Evolutionary conservation across 2,113 vertebrate species (phyloP), one percentile per base, ranked within the genome.

Genomic region (Odontesthes bonariensis): DNA sequence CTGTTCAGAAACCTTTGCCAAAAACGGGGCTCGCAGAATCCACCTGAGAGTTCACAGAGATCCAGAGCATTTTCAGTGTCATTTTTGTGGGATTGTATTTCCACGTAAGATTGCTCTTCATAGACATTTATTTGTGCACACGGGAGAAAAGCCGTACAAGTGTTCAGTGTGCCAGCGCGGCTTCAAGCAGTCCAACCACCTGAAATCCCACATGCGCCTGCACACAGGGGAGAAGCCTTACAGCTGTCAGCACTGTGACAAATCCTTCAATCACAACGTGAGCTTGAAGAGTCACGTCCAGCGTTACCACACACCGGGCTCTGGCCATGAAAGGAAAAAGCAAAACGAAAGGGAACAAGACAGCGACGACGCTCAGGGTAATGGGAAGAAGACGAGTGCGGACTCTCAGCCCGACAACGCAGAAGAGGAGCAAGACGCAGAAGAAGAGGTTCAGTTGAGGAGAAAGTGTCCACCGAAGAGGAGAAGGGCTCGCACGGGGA

Each of bases 191-290:
- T 9, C 74, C 0, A 27, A 84, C 35, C 84, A 92, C 67, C 82
- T 92, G 31, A 89, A 89, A n/a, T 88, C 90, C 17, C 90, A 92
- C 86, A 85, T 89, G 81, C 88, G 88, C 2, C 56, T 91, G 53
- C 88, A 91, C 85, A 91, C 90, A 0, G 90, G 90, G 1, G 88
- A 89, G 73, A 81, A 71, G 32, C 90, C 88, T 3, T 91, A 47
- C 27, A 86, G 86, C 60, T 91, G 90, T 69, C 73, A 69, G 69
- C 66, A 76, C 1, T 92, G 90, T 54, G 86, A 83, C 46, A 71
- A 84, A 56, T n/a, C 80, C 64, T 92, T 92, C 60, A 92, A 88
- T 27, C 90, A 92, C 81, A 92, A 92, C 19, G 84, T 90, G 53
- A 89, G 87, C 67, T 49, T 89, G 60, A 90, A 92, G 70, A 86